These are phyloP conservation scores for Chrysolina oricalcia DNA, from an alignment of 2,888 invertebrate genomes.

Conservation along the genomic window DNA sequence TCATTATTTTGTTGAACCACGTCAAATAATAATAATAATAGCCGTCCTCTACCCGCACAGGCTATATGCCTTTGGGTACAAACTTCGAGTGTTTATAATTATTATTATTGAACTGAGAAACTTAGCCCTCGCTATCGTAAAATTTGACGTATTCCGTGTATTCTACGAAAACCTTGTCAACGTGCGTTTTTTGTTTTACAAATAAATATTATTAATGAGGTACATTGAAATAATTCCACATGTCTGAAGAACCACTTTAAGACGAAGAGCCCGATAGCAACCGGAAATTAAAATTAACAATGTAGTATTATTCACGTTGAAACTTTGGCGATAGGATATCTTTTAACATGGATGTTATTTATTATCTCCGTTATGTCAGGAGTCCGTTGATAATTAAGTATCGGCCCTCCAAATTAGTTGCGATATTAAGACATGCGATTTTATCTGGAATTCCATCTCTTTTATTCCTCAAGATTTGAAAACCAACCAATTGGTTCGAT, in stretches of 20 bases:
- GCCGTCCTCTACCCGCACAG: no score
- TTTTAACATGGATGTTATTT: slow-evolving; percentile 38
- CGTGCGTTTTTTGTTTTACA: slow-evolving; percentile 31
- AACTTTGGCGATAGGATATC: slow-evolving; percentile 37
- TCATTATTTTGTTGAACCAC: neutral
- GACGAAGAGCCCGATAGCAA: slow-evolving; percentile 32
- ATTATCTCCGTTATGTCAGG: slow-evolving; percentile 43
- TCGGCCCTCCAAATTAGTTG: slow-evolving; percentile 32
- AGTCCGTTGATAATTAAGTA: slow-evolving; percentile 39
- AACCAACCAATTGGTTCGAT: no score
- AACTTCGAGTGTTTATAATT: no score
- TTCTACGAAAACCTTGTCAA: neutral
- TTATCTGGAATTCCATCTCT: slow-evolving; percentile 43
- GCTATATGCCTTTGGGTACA: no score
- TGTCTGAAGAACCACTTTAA: slow-evolving; percentile 34
- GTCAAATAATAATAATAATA: no score
- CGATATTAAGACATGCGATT: slow-evolving; percentile 43
- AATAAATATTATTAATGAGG: slow-evolving; percentile 35
- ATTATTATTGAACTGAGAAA: no score
- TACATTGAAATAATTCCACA: slow-evolving; percentile 39
- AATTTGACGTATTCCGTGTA: neutral
- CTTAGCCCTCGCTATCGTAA: neutral
- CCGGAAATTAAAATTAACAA: slow-evolving; percentile 44
- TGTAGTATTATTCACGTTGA: slow-evolving; percentile 35
- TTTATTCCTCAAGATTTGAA: slow-evolving; percentile 35